Conservation (phyloP, 2,888 invertebrate species). For the Scrobipalpa atriplicella region DNA sequence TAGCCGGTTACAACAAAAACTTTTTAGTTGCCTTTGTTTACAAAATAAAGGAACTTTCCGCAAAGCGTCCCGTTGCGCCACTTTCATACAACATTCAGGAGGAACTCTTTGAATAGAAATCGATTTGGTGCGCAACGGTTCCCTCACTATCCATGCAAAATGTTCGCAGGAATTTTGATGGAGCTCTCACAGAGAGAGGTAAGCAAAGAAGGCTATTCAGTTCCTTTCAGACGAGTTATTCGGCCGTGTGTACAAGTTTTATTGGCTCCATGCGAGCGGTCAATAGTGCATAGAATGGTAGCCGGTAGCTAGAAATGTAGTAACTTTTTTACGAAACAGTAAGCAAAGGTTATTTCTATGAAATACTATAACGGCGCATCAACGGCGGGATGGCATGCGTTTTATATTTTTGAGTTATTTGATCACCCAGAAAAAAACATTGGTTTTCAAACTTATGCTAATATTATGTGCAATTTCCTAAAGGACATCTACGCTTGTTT, state of each 20-base stretch:
- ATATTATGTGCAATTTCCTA: too few species aligned
- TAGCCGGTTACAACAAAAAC: slow-evolving; percentile 1
- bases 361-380: too few species aligned
- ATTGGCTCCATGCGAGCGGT: slow-evolving; percentile 13
- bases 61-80: slow-evolving; percentile 2
- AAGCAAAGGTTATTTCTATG: too few species aligned
- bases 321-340: too few species aligned
- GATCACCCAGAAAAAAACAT: too few species aligned
- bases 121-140: slow-evolving; percentile 11
- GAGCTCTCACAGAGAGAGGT: neutral
- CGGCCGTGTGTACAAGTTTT: slow-evolving; percentile 14
- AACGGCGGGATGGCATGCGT: too few species aligned
- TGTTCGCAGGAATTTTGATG: slow-evolving; percentile 11
- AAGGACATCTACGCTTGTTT: too few species aligned
- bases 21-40: slow-evolving; percentile 9
- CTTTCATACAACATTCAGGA: slow-evolving; percentile 6
- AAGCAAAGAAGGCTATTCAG: slow-evolving; percentile 7
- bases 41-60: slow-evolving; percentile 8
- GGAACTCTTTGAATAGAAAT: slow-evolving; percentile 5
- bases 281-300: too few species aligned
- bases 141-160: slow-evolving; percentile 11
- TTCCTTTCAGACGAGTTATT: slow-evolving; percentile 2
- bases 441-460: too few species aligned
- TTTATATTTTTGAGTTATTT: too few species aligned
- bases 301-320: too few species aligned